Base-by-base conservation (phyloP, 2,888 invertebrate species). In the Allygus modestus region DNA sequence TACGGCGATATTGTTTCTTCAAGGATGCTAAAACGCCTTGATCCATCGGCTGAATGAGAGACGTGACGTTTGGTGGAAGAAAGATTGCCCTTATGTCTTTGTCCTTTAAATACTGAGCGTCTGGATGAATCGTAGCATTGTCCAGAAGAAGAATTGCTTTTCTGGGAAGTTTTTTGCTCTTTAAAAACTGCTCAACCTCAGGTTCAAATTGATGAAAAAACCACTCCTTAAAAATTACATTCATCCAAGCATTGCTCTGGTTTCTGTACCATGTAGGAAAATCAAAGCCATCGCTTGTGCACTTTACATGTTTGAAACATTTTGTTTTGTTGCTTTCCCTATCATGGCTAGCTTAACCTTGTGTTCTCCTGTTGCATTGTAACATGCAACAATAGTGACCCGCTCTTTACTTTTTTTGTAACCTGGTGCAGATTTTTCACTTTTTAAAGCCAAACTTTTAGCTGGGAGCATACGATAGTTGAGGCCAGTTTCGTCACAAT, bases 401-500 rank as follows among this genome's bases (percentile, higher is more conserved):
- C 41, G 11, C 26, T 82, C 65, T 11, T 82, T 41, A 41, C 82
- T 82, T 82, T 28, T n/a, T n/a, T n/a, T n/a, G n/a, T n/a, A n/a
- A n/a, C n/a, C n/a, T n/a, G n/a, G n/a, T n/a, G n/a, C n/a, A n/a
- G n/a, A n/a, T n/a, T n/a, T n/a, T n/a, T n/a, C n/a, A n/a, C n/a
- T n/a, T n/a, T n/a, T n/a, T n/a, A n/a, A n/a, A n/a, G n/a, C n/a
- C n/a, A n/a, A n/a, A n/a, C n/a, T n/a, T n/a, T n/a, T n/a, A n/a
- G n/a, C n/a, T n/a, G n/a, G n/a, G n/a, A n/a, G n/a, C n/a, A n/a
- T n/a, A n/a, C n/a, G n/a, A n/a, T n/a, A n/a, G n/a, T n/a, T n/a
- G n/a, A n/a, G n/a, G n/a, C n/a, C n/a, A n/a, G n/a, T n/a, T n/a
- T n/a, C n/a, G n/a, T n/a, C n/a, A n/a, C n/a, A n/a, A n/a, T n/a